These are phyloP conservation scores for Drosophila longiperda DNA, from an alignment of 2,888 invertebrate species.

Conservation along the genomic window DNA sequence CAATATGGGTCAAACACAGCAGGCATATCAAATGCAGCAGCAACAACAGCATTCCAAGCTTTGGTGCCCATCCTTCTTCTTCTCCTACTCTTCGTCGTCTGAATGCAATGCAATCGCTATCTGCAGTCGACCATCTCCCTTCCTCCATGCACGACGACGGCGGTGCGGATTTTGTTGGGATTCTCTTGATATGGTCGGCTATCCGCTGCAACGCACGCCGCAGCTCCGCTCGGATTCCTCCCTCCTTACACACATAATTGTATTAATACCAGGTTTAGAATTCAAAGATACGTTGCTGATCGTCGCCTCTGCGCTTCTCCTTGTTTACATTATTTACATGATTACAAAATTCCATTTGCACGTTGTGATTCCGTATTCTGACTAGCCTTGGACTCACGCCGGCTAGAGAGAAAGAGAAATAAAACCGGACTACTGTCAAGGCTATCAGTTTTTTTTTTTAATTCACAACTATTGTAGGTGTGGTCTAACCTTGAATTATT, in stretches of 20 bases:
- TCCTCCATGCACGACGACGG: slow-evolving; percentile 27
- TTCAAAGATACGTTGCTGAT: slow-evolving; percentile 68
- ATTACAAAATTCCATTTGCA: slow-evolving; percentile 75
- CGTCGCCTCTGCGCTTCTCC: slow-evolving; percentile 26
- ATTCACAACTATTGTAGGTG: slow-evolving; percentile 65
- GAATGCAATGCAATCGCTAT: slow-evolving; percentile 61
- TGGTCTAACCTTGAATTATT: slow-evolving; percentile 65
- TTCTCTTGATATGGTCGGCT: slow-evolving; percentile 57
- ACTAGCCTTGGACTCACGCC: slow-evolving; percentile 2
- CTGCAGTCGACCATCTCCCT: slow-evolving; percentile 63
- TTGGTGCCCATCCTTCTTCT: slow-evolving; percentile 13
- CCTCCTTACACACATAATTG: slow-evolving; percentile 63
- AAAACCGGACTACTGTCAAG: background rate
- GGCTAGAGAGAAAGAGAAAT: background rate
- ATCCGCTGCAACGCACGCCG: slow-evolving; percentile 3
- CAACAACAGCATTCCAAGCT: slow-evolving; percentile 61
- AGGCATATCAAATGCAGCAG: slow-evolving; percentile 71
- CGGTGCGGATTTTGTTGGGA: slow-evolving; percentile 74
- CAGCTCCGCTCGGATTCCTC: slow-evolving; percentile 5
- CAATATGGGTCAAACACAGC: slow-evolving; percentile 78
- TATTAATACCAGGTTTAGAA: slow-evolving; percentile 82
- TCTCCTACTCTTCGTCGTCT: slow-evolving; percentile 4
- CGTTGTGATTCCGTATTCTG: slow-evolving; percentile 60
- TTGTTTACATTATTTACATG: slow-evolving; percentile 14
- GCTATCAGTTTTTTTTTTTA: slow-evolving; percentile 56